Base-by-base conservation (phyloP, 1,140 invertebrate species). In the Dendroctonus ponderosae region DNA sequence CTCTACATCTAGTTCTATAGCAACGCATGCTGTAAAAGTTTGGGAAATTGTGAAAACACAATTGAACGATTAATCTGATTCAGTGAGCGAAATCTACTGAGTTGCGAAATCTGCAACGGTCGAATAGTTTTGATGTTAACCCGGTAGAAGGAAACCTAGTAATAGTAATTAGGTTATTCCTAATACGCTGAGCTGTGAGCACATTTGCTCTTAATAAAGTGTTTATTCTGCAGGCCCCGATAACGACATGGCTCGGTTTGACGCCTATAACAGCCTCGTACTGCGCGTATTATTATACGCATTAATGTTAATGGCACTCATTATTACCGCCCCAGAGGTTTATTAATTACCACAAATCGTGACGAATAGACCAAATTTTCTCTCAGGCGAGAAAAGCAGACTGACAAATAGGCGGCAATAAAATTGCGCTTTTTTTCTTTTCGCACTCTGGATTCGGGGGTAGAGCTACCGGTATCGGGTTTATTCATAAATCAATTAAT, bases 291-390 rank as follows among this genome's bases (percentile, higher is more conserved):
- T 68, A 68, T 62, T 62, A 57, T 63, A 68, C 66, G 60, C 66
- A 68, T 62, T 68, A 68, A 68, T 68, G 66, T 63, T 68, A 68
- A 68, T 68, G 54, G 66, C 66, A 62, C 59, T 68, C 66, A 63
- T 68, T 68, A 68, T 68, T 68, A 59, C 66, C 66, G 66, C 52
- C 60, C 54, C 44, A 51, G 66, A 57, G 54, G 66, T 62, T 68
- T 68, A 68, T 68, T 68, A 68, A 68, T 68, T 68, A 68, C 58
- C 66, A 59, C 61, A 68, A 68, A 68, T 68, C 66, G 66, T 68
- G 66, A 68, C 66, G 66, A 58, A 68, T 63, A 63, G 66, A 68
- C 66, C 60, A 68, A 68, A 68, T 68, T 68, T 68, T 68, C 66
- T 63, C 53, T 61, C 59, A 57, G 52, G 52, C 66, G 56, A 59